Evolutionary conservation across 2,797 vertebrate species (phyloP).

Genomic region (Clarias fuscus): DNA sequence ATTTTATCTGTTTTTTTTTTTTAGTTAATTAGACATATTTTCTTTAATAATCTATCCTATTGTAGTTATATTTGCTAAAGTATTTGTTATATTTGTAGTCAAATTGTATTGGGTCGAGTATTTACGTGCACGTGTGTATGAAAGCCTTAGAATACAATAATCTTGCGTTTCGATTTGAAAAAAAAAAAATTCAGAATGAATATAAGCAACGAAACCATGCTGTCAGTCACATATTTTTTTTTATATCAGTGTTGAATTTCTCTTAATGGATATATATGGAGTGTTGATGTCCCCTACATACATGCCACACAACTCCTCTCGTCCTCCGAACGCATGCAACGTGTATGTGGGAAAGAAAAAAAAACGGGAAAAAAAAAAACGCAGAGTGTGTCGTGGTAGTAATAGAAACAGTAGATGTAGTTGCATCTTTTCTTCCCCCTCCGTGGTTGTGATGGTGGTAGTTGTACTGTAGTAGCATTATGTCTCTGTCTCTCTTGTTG

Average conservation of each 20-base stretch:
- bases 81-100: neutral
- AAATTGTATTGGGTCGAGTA: neutral
- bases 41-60: neutral
- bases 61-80: neutral
- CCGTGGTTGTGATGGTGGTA: conserved; percentile 62
- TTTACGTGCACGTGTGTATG: neutral
- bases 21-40: neutral
- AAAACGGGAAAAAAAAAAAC: conserved; percentile 27
- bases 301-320: conserved; percentile 82
- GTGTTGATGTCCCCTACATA: conserved; percentile 82
- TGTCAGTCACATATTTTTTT: conserved; percentile 74
- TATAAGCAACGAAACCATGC: conserved; percentile 67
- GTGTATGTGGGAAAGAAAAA: conserved; percentile 54
- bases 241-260: conserved; percentile 82
- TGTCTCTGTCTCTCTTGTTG: conserved; percentile 71
- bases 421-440: conserved; percentile 41
- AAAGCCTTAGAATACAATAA: neutral
- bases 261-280: conserved; percentile 83
- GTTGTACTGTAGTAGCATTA: conserved; percentile 51
- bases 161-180: neutral
- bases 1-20: neutral
- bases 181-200: neutral
- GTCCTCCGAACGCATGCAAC: conserved; percentile 77
- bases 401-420: conserved; percentile 54
- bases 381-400: conserved; percentile 65